Conservation (phyloP, 2,113 vertebrate genomes). For the Centropristis striata region DNA sequence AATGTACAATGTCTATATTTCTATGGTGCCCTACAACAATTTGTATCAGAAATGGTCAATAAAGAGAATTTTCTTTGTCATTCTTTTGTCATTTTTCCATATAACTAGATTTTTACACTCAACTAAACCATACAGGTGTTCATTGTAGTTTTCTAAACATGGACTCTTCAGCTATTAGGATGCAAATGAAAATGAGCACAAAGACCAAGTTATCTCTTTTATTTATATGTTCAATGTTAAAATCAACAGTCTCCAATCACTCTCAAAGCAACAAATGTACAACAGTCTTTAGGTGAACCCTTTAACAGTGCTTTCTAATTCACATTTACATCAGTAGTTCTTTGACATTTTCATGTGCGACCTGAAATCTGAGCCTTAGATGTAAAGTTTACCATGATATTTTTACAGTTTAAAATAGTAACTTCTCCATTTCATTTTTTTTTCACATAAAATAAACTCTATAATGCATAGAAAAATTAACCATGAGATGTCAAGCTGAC, state of each 20-base stretch:
- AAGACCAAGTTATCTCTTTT: slow-evolving; percentile 7
- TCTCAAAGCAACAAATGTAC: slow-evolving; percentile 22
- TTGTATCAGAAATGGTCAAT: slow-evolving; percentile 86
- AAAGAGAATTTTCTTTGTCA: slow-evolving; percentile 83
- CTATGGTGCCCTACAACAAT: slow-evolving; percentile 85
- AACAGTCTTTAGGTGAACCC: slow-evolving; percentile 8
- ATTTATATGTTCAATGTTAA: slow-evolving; percentile 14
- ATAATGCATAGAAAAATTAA: slow-evolving; percentile 28
- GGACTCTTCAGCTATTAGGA: not conserved
- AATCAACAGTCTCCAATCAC: not conserved
- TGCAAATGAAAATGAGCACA: not conserved
- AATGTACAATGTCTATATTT: slow-evolving; percentile 87
- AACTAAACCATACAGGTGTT: not conserved
- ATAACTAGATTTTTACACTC: too few relatives aligned
- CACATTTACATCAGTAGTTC: slow-evolving; percentile 56
- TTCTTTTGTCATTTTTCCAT: not conserved
- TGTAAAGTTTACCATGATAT: not conserved
- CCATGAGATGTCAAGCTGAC: slow-evolving; percentile 11
- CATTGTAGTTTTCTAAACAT: not conserved
- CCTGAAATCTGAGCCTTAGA: slow-evolving; percentile 13
- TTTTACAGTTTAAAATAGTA: not conserved
- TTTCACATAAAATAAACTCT: not conserved
- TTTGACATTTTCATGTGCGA: not conserved
- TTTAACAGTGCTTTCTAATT: slow-evolving; percentile 30
- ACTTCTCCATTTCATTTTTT: not conserved